Conservation (phyloP, 2,797 vertebrate species). For the Trematomus bernacchii region DNA sequence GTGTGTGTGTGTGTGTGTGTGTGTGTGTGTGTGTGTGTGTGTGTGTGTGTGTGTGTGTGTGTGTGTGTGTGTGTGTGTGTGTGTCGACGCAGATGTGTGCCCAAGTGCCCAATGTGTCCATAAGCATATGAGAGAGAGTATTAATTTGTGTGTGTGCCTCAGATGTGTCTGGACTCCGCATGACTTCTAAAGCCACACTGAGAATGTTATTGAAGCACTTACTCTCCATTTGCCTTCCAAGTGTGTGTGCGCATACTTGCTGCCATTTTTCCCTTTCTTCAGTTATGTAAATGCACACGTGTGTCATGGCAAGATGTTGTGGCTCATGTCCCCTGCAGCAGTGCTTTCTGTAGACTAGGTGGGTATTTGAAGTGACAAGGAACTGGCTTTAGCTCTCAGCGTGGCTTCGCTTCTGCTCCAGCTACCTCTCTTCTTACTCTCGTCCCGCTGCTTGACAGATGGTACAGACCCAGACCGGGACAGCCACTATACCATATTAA, state of each 20-base stretch:
- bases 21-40: background rate
- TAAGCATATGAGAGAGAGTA: constrained; percentile 2
- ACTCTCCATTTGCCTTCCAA: constrained; percentile 43
- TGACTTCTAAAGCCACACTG: constrained; percentile 37
- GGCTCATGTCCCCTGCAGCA: constrained; percentile 46
- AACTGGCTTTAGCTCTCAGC: constrained; percentile 51
- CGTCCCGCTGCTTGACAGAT: constrained; percentile 61
- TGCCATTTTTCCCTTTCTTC: constrained; percentile 17
- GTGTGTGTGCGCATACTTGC: background rate
- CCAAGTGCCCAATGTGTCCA: constrained; percentile 10
- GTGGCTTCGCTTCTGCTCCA: constrained; percentile 36
- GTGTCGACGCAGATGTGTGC: constrained; percentile 27
- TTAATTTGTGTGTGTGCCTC: constrained; percentile 34
- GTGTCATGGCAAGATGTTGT: constrained; percentile 21
- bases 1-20: background rate
- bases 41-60: constrained; percentile 4
- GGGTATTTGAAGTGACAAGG: constrained; percentile 66
- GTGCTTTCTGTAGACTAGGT: constrained; percentile 52
- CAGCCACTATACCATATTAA: constrained; percentile 58
- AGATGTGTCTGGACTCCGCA: constrained; percentile 47
- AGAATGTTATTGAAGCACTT: constrained; percentile 39
- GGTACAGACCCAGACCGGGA: constrained; percentile 57
- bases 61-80: background rate
- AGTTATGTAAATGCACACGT: constrained; percentile 39
- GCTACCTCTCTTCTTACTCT: constrained; percentile 20